Conservation (phyloP, 2,797 vertebrate genomes). For the Enteromius unitaeniatus region DNA sequence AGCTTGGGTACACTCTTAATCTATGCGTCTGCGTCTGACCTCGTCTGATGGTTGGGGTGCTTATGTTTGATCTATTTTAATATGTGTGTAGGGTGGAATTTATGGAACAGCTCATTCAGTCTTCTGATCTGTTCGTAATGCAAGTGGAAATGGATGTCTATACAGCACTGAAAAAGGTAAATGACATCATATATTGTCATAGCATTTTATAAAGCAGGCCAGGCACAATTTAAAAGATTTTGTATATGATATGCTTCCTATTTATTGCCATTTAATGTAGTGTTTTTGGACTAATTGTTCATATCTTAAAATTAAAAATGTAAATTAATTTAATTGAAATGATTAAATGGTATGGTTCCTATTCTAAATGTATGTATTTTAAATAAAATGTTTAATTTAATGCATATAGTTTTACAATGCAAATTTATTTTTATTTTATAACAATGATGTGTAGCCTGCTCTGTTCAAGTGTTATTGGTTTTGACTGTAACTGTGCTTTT, state of each 20-base stretch:
- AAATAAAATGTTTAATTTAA: neutral
- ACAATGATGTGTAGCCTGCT: neutral
- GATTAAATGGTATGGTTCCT: neutral
- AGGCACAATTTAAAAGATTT: neutral
- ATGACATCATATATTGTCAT: neutral
- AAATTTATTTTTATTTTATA: neutral
- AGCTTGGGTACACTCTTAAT: slow-evolving; percentile 84
- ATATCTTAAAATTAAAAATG: neutral
- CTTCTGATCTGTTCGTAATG: slow-evolving; percentile 97
- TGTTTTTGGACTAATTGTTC: too few relatives aligned
- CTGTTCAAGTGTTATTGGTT: neutral
- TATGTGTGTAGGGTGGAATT: slow-evolving; percentile 81
- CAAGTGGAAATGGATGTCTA: slow-evolving; percentile 99
- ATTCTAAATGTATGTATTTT: neutral
- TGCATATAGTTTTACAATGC: neutral
- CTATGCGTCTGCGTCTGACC: neutral
- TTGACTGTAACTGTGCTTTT: neutral
- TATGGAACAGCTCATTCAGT: slow-evolving; percentile 93
- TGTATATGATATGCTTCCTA: neutral
- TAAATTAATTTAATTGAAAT: neutral
- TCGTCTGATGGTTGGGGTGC: neutral
- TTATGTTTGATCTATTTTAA: neutral
- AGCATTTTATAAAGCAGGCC: neutral
- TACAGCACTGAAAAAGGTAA: slow-evolving; percentile 96
- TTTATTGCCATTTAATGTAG: neutral